Percentiles rank a stretch among this genome's conserved stretches.
Evolutionary conservation across 1,140 invertebrate species (phyloP).

Genomic region (Ladona fulva): DNA sequence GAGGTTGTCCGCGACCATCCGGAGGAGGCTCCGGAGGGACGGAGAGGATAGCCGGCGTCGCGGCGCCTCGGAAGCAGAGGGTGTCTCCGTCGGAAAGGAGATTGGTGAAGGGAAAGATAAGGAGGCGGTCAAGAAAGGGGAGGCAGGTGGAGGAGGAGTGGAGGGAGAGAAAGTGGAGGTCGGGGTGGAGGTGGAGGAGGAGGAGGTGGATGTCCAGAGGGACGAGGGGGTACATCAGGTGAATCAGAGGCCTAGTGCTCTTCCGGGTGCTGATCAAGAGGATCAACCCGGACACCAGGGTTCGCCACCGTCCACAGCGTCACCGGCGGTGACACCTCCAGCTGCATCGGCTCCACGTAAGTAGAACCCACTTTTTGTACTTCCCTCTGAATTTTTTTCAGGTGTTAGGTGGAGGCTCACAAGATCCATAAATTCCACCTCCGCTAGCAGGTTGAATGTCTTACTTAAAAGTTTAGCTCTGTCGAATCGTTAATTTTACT

Average conservation of each 20-base stretch:
- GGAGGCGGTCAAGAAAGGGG: neutral
- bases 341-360: neutral
- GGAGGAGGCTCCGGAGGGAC: neutral
- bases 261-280: neutral
- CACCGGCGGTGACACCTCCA: neutral
- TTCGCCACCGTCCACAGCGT: neutral
- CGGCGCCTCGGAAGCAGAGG: neutral
- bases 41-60: neutral
- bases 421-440: too few species aligned
- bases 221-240: neutral
- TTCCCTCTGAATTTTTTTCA: too few species aligned
- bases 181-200: neutral
- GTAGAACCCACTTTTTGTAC: neutral
- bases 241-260: neutral
- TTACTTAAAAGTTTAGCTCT: too few species aligned
- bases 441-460: too few species aligned
- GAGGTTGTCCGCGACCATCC: neutral
- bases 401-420: too few species aligned
- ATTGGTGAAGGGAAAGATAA: neutral
- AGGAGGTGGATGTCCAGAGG: neutral
- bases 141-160: neutral
- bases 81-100: neutral
- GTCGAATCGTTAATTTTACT: too few species aligned
- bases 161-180: neutral
- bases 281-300: neutral